Base-by-base conservation (phyloP, 2,888 invertebrate genomes). In the Hemaris fuciformis region DNA sequence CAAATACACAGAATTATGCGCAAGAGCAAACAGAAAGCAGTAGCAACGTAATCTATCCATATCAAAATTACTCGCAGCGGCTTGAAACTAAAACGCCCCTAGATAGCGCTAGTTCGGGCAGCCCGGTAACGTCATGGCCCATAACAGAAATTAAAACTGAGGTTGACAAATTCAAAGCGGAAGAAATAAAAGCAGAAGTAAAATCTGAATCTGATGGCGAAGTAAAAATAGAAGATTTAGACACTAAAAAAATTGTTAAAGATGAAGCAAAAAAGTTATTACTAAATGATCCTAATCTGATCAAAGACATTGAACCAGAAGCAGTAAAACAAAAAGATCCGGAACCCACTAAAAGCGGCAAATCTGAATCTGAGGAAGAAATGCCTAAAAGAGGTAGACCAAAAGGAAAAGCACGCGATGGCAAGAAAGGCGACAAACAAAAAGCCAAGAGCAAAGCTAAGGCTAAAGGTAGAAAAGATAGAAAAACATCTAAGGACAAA, bases 161-260 rank as follows among this genome's bases (percentile, higher is more conserved):
- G 77, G 70, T 88, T 27, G 88, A 91, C 65, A 91, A 87, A 79
- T 70, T 89, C 4, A 91, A 91, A 80, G 78, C 83, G 23, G 91
- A 91, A 77, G 91, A 89, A 64, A 34, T 61, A 34, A 93, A 89
- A 77, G 66, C 79, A 4, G 93, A 93, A 71, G 82, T 88, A 1
- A 93, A 93, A 74, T 91, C 92, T 1, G 94, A 94, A 77, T 89
- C 91, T 0, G 93, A 93, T 25, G 93, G 93, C 2, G 93, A 93
- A 83, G 83, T 92, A 1, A 88, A 93, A 84, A 92, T 93, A 63
- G 88, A 93, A 76, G 91, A 91, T 74, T 84, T 93, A 61, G 93
- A 90, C 70, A 93, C 88, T 31, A 93, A 88, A 70, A 91, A 83
- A 71, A 86, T 91, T 42, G 89, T 91, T 1, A 89, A 88, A 72